Evolutionary conservation across 2,888 invertebrate genomes (phyloP), one percentile per base, ranked within the genome.

Genomic region (Agrenia bidenticulata): DNA sequence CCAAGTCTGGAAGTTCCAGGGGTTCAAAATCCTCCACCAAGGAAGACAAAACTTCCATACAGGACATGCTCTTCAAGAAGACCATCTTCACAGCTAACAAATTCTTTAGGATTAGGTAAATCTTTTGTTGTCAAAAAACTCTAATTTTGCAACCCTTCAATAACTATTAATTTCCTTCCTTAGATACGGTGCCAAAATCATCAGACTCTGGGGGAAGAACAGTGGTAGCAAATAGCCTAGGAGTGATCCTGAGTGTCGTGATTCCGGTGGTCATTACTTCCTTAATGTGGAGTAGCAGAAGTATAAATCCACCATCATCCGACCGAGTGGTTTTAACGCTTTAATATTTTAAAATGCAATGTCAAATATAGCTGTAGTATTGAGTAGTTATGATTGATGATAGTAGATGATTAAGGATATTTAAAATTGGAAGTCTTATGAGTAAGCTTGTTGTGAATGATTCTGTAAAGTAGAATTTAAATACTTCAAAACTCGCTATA

Each of bases 1-100:
- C 92, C 92, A 0, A 89, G 87, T 77, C 82, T 93, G 64, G 87
- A 82, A 77, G 87, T 92, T 77, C 90, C 90, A 0, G 93, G 93
- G 1, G 90, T 85, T 78, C 82, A 87, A 21, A 84, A 88, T 77
- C 80, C 81, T 26, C 70, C 73, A 13, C 90, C 89, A 78, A 82
- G 90, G 55, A 90, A 89, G 79, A 78, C 81, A 4, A 87, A 86
- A 65, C 83, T 88, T 32, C 87, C 89, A 0, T 90, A 91, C 78
- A 84, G 89, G 45, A 87, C 86, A 63, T 92, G 92, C 73, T 89
- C 90, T 0, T 85, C 86, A 21, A 84, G 86, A 17, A 61, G 71
- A 27, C 41, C 64, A n/a, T 56, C 71, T 24, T 67, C 66, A 1
- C 69, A 69, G 37, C 58, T 63, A n/a, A 61, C 51, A 13, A 69